Conservation (phyloP, 2,113 vertebrate species). For the Carassius gibelio region DNA sequence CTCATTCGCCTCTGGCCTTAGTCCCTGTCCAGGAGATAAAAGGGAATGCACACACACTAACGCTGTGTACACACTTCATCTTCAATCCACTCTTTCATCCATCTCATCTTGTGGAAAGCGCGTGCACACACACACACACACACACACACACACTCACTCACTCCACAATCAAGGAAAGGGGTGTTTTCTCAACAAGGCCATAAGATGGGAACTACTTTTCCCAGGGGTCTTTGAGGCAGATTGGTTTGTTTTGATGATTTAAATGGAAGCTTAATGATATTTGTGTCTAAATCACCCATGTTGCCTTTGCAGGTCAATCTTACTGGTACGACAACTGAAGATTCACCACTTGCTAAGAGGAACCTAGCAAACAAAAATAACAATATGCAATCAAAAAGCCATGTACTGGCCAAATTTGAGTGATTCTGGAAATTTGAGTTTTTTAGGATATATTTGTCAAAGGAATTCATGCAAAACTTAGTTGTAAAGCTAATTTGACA, state of each 20-base stretch:
- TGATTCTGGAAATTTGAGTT: neutral
- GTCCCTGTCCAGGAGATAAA: slow-evolving; percentile 81
- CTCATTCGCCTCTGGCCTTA: slow-evolving; percentile 48
- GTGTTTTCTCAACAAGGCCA: slow-evolving; percentile 1
- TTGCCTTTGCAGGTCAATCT: slow-evolving; percentile 10
- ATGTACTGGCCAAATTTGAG: neutral
- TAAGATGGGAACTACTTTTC: slow-evolving; percentile 49
- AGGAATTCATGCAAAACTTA: too few species aligned
- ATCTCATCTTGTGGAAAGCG: slow-evolving; percentile 48
- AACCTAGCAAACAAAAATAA: neutral
- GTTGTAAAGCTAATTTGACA: too few species aligned
- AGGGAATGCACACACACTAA: slow-evolving; percentile 46
- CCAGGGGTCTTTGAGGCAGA: slow-evolving; percentile 44
- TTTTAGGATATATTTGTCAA: too few species aligned
- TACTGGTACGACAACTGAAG: neutral
- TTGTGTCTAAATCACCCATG: slow-evolving; percentile 31
- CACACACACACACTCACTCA: too few species aligned
- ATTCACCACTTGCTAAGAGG: neutral
- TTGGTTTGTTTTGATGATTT: slow-evolving; percentile 12
- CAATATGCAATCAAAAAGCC: neutral
- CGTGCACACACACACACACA: slow-evolving; percentile 31
- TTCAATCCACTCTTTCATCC: slow-evolving; percentile 59
- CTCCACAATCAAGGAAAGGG: slow-evolving; percentile 60
- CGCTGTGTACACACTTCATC: slow-evolving; percentile 52
- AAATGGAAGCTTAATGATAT: slow-evolving; percentile 45